Evolutionary conservation across 1,140 invertebrate genomes (phyloP).

Genomic region (Oncopodura yosiiana): DNA sequence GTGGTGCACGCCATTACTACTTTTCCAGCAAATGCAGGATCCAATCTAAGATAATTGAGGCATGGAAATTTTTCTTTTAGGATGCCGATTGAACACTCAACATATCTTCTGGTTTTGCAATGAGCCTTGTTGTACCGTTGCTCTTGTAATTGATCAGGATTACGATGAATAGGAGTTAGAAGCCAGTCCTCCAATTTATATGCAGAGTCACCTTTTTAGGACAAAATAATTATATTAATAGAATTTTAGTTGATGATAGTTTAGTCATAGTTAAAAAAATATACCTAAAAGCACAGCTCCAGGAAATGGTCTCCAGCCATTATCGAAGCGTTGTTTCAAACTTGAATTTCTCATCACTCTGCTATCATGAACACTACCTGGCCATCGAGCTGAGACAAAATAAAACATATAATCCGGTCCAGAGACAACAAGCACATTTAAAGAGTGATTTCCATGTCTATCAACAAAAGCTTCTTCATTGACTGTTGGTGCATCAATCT

Average conservation of each 20-base stretch:
- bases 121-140: slow-evolving; percentile 15
- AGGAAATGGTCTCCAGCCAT: slow-evolving; percentile 24
- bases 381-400: slow-evolving; percentile 32
- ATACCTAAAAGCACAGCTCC: slow-evolving; percentile 20
- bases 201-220: slow-evolving; percentile 24
- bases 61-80: slow-evolving; percentile 36
- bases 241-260: too few species aligned
- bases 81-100: slow-evolving; percentile 33
- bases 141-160: slow-evolving; percentile 13
- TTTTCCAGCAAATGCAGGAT: slow-evolving; percentile 12
- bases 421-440: slow-evolving; percentile 35
- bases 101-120: slow-evolving; percentile 30
- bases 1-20: slow-evolving; percentile 13
- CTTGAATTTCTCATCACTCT: slow-evolving; percentile 33
- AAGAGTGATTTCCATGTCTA: slow-evolving; percentile 35
- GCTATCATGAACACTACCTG: slow-evolving; percentile 34
- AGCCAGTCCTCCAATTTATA: slow-evolving; percentile 31
- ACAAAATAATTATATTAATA: too few species aligned
- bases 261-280: too few species aligned
- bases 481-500: slow-evolving; percentile 29
- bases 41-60: slow-evolving; percentile 28
- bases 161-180: slow-evolving; percentile 19
- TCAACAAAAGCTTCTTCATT: slow-evolving; percentile 35
- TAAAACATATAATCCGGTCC: slow-evolving; percentile 34
- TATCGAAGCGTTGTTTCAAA: slow-evolving; percentile 11